Conservation (phyloP, 2,113 vertebrate species). For the Esox niger region DNA sequence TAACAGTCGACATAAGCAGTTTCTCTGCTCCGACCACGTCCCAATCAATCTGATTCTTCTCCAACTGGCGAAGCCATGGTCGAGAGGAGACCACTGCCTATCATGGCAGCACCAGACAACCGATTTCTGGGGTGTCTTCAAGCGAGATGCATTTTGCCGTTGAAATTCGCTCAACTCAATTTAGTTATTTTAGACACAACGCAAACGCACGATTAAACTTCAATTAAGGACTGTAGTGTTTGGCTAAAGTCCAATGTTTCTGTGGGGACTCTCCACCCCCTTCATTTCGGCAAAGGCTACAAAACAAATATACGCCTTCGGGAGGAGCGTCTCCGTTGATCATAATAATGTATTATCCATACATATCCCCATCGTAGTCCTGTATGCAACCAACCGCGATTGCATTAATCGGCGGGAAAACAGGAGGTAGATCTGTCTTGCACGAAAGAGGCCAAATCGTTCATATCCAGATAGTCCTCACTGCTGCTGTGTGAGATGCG, state of each 20-base stretch:
- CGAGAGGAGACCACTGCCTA: slow-evolving; percentile 66
- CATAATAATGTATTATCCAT: slow-evolving; percentile 37
- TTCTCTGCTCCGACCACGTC: slow-evolving; percentile 57
- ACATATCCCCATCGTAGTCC: slow-evolving; percentile 3
- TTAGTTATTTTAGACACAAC: slow-evolving; percentile 43
- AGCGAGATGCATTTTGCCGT: slow-evolving; percentile 64
- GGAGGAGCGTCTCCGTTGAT: slow-evolving; percentile 47
- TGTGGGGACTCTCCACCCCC: slow-evolving; percentile 67
- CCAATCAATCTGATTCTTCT: slow-evolving; percentile 65
- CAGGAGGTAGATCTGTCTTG: slow-evolving; percentile 46
- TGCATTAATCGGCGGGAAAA: slow-evolving; percentile 44
- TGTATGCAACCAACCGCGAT: slow-evolving; percentile 27
- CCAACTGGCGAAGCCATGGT: slow-evolving; percentile 58
- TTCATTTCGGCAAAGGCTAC: slow-evolving; percentile 64
- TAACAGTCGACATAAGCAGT: slow-evolving; percentile 30
- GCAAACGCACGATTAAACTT: slow-evolving; percentile 40
- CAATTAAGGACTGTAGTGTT: slow-evolving; percentile 55
- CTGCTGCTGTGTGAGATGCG: slow-evolving; percentile 57
- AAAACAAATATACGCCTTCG: slow-evolving; percentile 65
- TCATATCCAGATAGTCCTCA: slow-evolving; percentile 55
- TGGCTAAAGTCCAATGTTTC: slow-evolving; percentile 72
- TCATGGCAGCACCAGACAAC: slow-evolving; percentile 65
- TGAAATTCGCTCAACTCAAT: slow-evolving; percentile 39
- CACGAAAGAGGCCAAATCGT: slow-evolving; percentile 46
- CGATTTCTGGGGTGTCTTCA: slow-evolving; percentile 66